Evolutionary conservation across 2,797 vertebrate genomes (phyloP).

Genomic region (Trematomus bernacchii): DNA sequence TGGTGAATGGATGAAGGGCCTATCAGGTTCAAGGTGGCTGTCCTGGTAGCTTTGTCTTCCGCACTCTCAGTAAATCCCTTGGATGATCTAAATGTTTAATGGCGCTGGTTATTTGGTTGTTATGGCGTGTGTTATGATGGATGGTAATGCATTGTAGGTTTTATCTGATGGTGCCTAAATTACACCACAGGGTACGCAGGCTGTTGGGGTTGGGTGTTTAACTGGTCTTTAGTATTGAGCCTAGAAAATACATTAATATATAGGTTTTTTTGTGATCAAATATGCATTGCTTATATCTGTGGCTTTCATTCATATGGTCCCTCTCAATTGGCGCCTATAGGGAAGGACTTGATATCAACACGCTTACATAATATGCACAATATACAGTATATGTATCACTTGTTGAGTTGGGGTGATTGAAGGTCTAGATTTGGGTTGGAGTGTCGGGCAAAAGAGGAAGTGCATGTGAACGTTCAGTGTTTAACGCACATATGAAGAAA

Average conservation of each 20-base stretch:
- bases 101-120: conserved; percentile 79
- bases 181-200: conserved; percentile 67
- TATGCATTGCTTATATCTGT: not conserved
- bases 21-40: conserved; percentile 67
- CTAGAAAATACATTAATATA: conserved; percentile 21
- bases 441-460: too few species aligned
- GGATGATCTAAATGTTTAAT: conserved; percentile 81
- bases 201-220: conserved; percentile 74
- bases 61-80: conserved; percentile 57
- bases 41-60: conserved; percentile 44
- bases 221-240: conserved; percentile 48
- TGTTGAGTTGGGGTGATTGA: too few species aligned
- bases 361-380: too few species aligned
- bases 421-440: too few species aligned
- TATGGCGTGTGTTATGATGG: conserved; percentile 77
- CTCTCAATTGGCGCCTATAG: too few species aligned
- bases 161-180: conserved; percentile 65
- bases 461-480: too few species aligned
- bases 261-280: not conserved
- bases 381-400: too few species aligned
- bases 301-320: too few species aligned
- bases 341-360: too few species aligned
- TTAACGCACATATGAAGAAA: too few species aligned
- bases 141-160: conserved; percentile 69
- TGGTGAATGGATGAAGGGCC: conserved; percentile 64